Evolutionary conservation across 2,888 invertebrate species (phyloP).

Genomic region (Chorisops tibialis): DNA sequence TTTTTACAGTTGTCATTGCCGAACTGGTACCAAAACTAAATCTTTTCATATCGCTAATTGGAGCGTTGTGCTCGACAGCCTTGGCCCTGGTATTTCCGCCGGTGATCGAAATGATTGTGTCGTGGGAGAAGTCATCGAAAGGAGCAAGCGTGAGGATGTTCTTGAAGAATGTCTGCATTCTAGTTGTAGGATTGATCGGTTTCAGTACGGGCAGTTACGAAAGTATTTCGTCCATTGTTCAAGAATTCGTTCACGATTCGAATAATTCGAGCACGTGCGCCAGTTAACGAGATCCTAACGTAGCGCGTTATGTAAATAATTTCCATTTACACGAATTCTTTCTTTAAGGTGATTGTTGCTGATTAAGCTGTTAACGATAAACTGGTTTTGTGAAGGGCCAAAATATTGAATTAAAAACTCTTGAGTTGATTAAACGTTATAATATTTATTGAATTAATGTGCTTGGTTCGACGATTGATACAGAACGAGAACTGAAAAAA

Average conservation of each 20-base stretch:
- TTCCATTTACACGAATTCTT: no score
- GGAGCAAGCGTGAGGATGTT: conserved; percentile 53
- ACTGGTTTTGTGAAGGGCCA: no score
- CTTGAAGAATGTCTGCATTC: conserved; percentile 62
- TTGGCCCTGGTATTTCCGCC: conserved; percentile 87
- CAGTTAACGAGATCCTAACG: no score
- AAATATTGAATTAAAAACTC: no score
- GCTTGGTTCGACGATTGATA: no score
- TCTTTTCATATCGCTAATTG: conserved; percentile 86
- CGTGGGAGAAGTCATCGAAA: conserved; percentile 59
- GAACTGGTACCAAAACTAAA: conserved; percentile 82
- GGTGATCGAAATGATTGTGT: conserved; percentile 73
- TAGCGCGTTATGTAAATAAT: no score
- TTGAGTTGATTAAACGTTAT: no score
- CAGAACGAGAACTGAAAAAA: no score
- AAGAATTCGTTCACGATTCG: conserved; percentile 37
- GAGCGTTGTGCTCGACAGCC: conserved; percentile 84
- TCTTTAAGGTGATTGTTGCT: conserved; percentile 6
- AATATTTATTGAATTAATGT: no score
- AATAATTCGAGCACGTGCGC: background rate
- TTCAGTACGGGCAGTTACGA: conserved; percentile 74
- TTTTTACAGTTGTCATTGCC: conserved; percentile 77
- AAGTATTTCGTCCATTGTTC: conserved; percentile 61
- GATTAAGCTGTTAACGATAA: no score
- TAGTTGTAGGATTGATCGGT: conserved; percentile 66